Evolutionary conservation across 2,113 vertebrate genomes (phyloP).

Genomic region (Theropithecus gelada): DNA sequence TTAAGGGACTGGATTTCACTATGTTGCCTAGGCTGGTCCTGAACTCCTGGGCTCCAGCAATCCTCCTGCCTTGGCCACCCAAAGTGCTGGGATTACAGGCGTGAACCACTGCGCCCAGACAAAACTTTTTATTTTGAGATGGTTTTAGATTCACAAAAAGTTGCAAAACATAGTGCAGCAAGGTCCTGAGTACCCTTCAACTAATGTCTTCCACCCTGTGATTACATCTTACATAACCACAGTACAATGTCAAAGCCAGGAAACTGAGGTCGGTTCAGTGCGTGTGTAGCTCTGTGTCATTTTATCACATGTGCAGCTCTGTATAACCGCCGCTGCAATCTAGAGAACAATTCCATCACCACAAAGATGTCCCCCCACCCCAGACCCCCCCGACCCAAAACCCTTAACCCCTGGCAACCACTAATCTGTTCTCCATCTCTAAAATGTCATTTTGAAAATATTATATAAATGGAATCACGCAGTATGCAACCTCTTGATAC

Average conservation of each 20-base stretch:
- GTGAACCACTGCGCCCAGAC: too few relatives aligned
- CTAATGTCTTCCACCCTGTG: neutral
- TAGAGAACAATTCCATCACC: neutral
- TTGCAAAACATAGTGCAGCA: neutral
- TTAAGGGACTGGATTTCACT: too few relatives aligned
- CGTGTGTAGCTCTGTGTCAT: neutral
- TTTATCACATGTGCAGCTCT: fast-evolving
- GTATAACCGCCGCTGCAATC: neutral
- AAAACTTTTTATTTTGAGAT: slow-evolving; percentile 2
- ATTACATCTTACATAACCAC: neutral
- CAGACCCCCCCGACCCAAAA: fast-evolving
- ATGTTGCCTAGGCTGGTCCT: too few relatives aligned
- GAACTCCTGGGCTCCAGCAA: too few relatives aligned
- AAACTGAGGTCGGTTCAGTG: fast-evolving
- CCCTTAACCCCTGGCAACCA: neutral
- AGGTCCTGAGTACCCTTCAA: neutral
- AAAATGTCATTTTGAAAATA: neutral
- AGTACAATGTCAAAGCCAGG: neutral
- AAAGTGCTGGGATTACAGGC: too few relatives aligned
- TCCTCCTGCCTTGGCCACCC: too few relatives aligned
- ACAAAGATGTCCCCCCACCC: neutral
- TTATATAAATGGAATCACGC: neutral
- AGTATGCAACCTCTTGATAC: neutral
- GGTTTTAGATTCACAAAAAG: neutral
- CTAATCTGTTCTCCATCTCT: neutral